These are phyloP conservation scores for Talpa occidentalis DNA, from an alignment of 2,113 vertebrate genomes.

Conservation along the genomic window DNA sequence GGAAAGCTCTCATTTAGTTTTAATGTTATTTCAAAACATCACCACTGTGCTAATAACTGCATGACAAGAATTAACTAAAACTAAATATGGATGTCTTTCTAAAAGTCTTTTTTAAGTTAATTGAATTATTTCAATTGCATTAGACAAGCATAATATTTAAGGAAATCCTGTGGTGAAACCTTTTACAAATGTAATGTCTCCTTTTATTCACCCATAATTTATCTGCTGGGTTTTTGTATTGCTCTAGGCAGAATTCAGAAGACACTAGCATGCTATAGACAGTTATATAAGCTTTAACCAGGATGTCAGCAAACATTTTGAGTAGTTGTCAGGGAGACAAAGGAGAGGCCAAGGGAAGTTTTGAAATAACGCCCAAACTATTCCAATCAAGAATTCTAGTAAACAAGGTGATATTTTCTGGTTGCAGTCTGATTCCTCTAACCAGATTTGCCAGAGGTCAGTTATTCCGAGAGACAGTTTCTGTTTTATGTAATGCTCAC, in stretches of 20 bases:
- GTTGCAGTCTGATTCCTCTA: not conserved
- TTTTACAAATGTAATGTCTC: constrained; percentile 38
- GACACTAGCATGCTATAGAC: not conserved
- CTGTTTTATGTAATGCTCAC: not conserved
- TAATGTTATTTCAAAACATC: constrained; percentile 66
- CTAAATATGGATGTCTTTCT: constrained; percentile 52
- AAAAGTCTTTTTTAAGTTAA: constrained; percentile 58
- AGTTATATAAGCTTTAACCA: constrained; percentile 37
- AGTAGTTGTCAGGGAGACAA: constrained; percentile 47
- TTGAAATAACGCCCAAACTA: not conserved
- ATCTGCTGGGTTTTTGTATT: constrained; percentile 57
- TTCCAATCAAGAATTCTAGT: not conserved
- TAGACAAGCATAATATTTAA: constrained; percentile 64
- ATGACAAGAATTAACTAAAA: constrained; percentile 66
- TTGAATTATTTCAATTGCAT: constrained; percentile 62
- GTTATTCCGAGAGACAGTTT: not conserved
- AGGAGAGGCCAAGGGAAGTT: not conserved
- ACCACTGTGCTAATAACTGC: constrained; percentile 61
- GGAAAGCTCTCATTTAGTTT: constrained; percentile 44
- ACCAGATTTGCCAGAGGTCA: not conserved
- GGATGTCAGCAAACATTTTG: constrained; percentile 18
- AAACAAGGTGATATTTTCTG: not conserved
- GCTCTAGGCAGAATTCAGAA: constrained; percentile 54
- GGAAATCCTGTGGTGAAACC: constrained; percentile 36
- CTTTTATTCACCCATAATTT: constrained; percentile 31